These are phyloP conservation scores for Equus quagga DNA, from an alignment of 2,113 vertebrate genomes.

Conservation along the genomic window DNA sequence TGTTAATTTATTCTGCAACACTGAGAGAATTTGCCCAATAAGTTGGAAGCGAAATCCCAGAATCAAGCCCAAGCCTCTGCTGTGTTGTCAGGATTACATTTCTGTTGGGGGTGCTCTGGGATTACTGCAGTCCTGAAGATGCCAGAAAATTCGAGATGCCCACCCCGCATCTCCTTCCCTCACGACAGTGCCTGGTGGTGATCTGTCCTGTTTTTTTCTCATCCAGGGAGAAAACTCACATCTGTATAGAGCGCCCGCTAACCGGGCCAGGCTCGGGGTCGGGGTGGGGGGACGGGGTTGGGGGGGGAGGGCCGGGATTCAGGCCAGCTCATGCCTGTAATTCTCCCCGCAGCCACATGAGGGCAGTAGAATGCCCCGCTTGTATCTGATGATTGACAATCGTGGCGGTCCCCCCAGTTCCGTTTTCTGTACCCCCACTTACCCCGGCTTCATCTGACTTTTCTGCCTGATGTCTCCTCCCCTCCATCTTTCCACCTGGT, in stretches of 20 bases:
- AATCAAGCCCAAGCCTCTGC: neutral
- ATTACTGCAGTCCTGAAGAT: neutral
- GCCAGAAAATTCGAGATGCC: neutral
- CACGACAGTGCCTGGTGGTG: no score
- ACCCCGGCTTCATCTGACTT: neutral
- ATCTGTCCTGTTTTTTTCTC: neutral
- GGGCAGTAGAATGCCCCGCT: neutral
- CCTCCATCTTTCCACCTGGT: neutral
- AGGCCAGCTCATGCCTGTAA: neutral
- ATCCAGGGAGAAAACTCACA: neutral
- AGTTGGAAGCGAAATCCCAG: neutral
- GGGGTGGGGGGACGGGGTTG: no score
- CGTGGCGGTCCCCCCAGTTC: neutral
- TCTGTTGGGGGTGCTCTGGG: neutral
- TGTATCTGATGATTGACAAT: neutral
- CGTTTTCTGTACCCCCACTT: neutral
- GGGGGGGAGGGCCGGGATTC: neutral
- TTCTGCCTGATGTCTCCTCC: neutral
- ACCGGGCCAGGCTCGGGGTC: neutral
- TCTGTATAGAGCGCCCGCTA: neutral
- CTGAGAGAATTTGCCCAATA: neutral
- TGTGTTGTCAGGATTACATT: neutral
- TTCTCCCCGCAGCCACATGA: neutral
- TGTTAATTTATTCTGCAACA: constrained; percentile 7
- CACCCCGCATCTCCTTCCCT: neutral